phyloP scores from a whole-genome alignment of 1,140 invertebrate genomes.

The Globodera rostochiensis region DNA sequence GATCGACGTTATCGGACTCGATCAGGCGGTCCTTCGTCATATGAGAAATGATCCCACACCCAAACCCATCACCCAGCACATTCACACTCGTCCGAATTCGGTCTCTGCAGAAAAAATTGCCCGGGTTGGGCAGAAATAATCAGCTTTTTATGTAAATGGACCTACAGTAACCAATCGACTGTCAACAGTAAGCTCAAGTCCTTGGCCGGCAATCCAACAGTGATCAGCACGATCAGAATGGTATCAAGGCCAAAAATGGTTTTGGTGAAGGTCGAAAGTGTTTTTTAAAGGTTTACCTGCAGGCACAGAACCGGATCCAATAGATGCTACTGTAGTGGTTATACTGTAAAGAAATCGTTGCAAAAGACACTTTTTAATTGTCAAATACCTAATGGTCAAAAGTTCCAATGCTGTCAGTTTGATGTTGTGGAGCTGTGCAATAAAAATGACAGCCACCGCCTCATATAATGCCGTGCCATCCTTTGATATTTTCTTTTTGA shows the following conservation, averaged over 20 bases:
- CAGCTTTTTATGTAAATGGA: conserved; percentile 43
- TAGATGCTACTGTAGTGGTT: conserved; percentile 89
- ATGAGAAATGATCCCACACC: conserved; percentile 84
- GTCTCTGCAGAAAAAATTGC: conserved; percentile 74
- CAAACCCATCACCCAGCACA: conserved; percentile 85
- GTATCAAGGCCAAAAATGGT: conserved; percentile 74
- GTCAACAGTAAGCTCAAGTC: conserved; percentile 88
- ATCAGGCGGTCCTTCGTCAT: conserved; percentile 62
- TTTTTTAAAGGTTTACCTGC: conserved; percentile 71
- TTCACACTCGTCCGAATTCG: conserved; percentile 94
- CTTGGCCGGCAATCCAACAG: conserved; percentile 86
- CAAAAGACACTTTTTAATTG: not conserved
- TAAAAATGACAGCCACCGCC: conserved; percentile 70
- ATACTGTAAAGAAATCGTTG: conserved; percentile 71
- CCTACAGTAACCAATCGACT: conserved; percentile 93
- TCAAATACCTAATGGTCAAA: conserved; percentile 72
- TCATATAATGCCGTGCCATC: conserved; percentile 71
- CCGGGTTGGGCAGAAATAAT: conserved; percentile 11
- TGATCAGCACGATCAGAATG: conserved; percentile 94
- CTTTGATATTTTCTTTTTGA: conserved; percentile 54
- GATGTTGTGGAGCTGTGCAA: conserved; percentile 73
- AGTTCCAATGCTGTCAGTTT: conserved; percentile 70
- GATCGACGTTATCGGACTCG: conserved; percentile 60
- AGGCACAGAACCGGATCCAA: conserved; percentile 92
- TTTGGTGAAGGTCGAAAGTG: not conserved